Evolutionary conservation across 2,888 invertebrate genomes (phyloP).

Genomic region (Abscondita cerata): DNA sequence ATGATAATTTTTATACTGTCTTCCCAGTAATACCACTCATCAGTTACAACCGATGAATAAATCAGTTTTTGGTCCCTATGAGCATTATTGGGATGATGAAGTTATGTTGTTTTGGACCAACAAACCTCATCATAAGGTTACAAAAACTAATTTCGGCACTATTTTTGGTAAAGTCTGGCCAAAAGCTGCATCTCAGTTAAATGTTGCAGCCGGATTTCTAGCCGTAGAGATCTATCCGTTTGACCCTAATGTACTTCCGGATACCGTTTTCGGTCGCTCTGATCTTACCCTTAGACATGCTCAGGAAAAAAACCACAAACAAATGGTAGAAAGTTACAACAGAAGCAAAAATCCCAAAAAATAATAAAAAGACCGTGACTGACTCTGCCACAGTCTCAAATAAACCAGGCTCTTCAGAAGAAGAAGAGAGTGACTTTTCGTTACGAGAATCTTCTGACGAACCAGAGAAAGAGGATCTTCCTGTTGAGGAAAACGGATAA

Average conservation of each 20-base stretch:
- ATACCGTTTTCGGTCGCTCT: neutral
- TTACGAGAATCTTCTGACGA: too few species aligned
- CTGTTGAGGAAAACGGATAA: too few species aligned
- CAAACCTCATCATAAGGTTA: neutral
- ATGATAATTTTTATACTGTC: conserved; percentile 42
- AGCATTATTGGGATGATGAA: conserved; percentile 49
- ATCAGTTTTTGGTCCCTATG: conserved; percentile 47
- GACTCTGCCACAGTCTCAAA: too few species aligned
- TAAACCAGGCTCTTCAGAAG: too few species aligned
- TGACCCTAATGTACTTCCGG: neutral
- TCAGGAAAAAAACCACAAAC: too few species aligned
- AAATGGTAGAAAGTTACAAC: too few species aligned
- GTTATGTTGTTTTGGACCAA: neutral
- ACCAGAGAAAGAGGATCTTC: too few species aligned
- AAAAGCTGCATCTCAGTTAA: neutral
- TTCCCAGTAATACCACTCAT: conserved; percentile 53
- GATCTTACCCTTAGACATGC: neutral
- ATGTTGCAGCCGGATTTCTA: neutral
- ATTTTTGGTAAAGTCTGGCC: conserved; percentile 4
- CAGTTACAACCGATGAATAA: conserved; percentile 52
- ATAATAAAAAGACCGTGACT: too few species aligned
- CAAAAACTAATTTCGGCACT: neutral
- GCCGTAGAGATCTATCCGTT: neutral
- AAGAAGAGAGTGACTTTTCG: too few species aligned
- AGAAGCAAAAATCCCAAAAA: too few species aligned